A percentile compares a stretch with the other conserved stretches of the same genome.
These are phyloP conservation scores for Dendroctonus valens DNA, from an alignment of 1,140 invertebrate species.

Conservation along the genomic window DNA sequence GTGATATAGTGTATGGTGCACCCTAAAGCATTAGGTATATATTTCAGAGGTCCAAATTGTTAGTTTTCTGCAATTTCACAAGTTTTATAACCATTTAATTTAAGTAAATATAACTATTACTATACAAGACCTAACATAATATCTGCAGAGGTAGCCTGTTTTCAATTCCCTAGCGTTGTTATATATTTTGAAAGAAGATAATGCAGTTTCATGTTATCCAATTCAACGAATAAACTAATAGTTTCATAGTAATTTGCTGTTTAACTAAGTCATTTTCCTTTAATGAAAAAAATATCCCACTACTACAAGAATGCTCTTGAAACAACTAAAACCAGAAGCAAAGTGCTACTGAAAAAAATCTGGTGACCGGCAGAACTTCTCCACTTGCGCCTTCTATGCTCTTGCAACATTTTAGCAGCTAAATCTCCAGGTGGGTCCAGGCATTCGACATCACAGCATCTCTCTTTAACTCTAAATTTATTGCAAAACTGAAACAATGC, in stretches of 20 bases:
- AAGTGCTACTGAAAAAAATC: background rate
- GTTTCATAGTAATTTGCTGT: constrained; percentile 40
- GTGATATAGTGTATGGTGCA: constrained; percentile 51
- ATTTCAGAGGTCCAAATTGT: constrained; percentile 52
- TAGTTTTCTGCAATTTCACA: constrained; percentile 52
- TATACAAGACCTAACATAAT: constrained; percentile 43
- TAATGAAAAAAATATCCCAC: too few species aligned
- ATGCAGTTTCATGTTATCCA: constrained; percentile 48
- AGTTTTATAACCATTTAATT: constrained; percentile 51
- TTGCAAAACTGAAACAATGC: constrained; percentile 64
- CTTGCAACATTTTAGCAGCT: constrained; percentile 41
- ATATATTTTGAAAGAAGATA: constrained; percentile 42
- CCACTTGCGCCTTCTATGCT: constrained; percentile 33
- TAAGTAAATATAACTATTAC: constrained; percentile 45
- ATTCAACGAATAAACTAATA: constrained; percentile 49
- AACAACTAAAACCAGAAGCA: too few species aligned
- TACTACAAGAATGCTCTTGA: too few species aligned
- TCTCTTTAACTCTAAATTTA: constrained; percentile 70
- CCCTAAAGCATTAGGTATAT: constrained; percentile 47
- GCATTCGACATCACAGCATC: constrained; percentile 76
- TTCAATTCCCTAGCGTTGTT: constrained; percentile 47
- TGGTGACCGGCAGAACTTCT: constrained; percentile 5
- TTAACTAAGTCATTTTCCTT: background rate
- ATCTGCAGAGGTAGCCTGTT: constrained; percentile 47
- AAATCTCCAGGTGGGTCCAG: constrained; percentile 66